Conservation (phyloP, 2,888 invertebrate genomes). For the Pandemis corylana region DNA sequence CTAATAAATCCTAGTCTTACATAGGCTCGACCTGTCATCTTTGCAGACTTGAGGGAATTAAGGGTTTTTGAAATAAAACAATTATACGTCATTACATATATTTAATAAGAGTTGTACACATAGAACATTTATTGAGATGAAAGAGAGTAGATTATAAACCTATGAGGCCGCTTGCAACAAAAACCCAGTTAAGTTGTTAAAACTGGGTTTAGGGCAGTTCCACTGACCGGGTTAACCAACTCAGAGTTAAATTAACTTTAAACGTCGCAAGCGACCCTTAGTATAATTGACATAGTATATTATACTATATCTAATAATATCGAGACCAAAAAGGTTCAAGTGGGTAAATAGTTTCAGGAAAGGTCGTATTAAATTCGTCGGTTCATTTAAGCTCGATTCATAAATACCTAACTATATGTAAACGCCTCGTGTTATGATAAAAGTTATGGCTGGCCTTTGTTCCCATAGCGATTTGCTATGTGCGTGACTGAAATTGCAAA, state of each 20-base stretch:
- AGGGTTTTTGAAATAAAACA: not conserved
- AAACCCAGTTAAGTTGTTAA: too few relatives aligned
- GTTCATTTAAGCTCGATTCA: not conserved
- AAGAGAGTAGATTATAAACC: not conserved
- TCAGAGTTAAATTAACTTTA: too few relatives aligned
- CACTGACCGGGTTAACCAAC: too few relatives aligned
- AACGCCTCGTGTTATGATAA: not conserved
- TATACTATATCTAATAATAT: not conserved
- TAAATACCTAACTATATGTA: not conserved
- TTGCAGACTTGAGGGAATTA: too few relatives aligned
- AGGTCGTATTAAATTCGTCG: not conserved
- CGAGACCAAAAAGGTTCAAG: not conserved
- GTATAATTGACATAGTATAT: too few relatives aligned
- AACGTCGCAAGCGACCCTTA: too few relatives aligned
- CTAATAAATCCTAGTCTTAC: too few relatives aligned
- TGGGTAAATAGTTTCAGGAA: not conserved
- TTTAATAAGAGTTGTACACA: slow-evolving; percentile 6
- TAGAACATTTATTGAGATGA: not conserved
- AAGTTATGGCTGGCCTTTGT: not conserved
- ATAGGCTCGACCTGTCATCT: too few relatives aligned
- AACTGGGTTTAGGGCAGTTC: too few relatives aligned
- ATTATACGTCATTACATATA: not conserved
- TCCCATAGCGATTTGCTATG: not conserved
- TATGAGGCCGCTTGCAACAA: too few relatives aligned
- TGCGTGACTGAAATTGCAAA: not conserved